phyloP scores from a whole-genome alignment of 2,888 invertebrate species.

The Osmoderma eremita region DNA sequence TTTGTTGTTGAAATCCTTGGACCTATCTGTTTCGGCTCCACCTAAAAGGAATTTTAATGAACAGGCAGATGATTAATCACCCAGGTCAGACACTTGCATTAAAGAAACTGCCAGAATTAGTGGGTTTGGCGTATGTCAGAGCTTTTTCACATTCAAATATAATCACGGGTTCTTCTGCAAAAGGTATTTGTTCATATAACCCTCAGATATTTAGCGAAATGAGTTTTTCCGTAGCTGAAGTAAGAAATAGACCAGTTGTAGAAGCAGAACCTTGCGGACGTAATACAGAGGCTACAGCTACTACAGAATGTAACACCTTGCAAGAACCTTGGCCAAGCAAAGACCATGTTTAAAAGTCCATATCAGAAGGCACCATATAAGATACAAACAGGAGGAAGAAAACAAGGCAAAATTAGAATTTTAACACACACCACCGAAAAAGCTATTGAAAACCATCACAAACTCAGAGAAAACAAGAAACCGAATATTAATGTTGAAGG shows the following conservation, averaged over 20 bases:
- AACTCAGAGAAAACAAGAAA: no score
- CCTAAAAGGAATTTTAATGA: not conserved
- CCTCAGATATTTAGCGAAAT: not conserved
- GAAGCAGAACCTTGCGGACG: no score
- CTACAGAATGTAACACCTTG: no score
- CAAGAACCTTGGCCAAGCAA: no score
- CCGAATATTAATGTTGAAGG: no score
- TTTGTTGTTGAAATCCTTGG: not conserved
- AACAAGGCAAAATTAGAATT: no score
- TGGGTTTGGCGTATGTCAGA: not conserved
- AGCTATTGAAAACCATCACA: no score
- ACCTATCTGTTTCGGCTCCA: not conserved
- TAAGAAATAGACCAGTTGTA: not conserved
- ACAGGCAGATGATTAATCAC: not conserved
- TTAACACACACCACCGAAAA: no score
- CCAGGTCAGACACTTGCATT: not conserved
- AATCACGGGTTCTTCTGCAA: not conserved
- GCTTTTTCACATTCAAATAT: not conserved
- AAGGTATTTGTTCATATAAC: not conserved
- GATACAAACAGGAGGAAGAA: no score
- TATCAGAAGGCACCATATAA: no score
- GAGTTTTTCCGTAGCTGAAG: not conserved
- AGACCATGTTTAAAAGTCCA: no score
- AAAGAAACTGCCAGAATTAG: not conserved
- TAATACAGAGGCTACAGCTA: no score